A percentile compares a stretch with the other conserved stretches of the same genome.
These are phyloP conservation scores for Tupaia chinensis DNA, from an alignment of 2,113 vertebrate species.

Conservation along the genomic window DNA sequence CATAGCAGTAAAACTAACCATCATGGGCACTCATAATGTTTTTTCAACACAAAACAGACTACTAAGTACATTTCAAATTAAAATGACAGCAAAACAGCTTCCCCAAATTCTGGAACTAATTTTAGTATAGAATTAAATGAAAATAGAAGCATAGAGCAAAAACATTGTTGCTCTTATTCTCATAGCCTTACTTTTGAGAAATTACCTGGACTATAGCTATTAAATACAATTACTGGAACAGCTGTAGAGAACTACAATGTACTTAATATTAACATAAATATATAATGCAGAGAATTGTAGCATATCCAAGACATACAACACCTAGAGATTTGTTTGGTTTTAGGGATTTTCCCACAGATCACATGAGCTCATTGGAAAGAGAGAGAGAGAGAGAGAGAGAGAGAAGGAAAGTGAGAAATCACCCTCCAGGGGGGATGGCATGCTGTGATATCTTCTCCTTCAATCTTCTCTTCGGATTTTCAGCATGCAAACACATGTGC, in stretches of 20 bases:
- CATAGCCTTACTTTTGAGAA: not conserved
- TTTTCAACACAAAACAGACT: not conserved
- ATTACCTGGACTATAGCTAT: constrained; percentile 2
- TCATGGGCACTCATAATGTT: not conserved
- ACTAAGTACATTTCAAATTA: not conserved
- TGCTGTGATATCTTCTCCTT: too few species aligned
- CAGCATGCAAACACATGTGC: too few species aligned
- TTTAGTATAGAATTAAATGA: constrained; percentile 38
- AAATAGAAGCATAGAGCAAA: not conserved
- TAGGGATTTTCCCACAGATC: too few species aligned
- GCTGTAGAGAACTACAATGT: not conserved
- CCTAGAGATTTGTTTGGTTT: not conserved
- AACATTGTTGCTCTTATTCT: not conserved
- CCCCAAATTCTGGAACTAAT: not conserved
- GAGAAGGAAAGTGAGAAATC: too few species aligned
- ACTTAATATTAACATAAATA: constrained; percentile 34
- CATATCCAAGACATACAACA: not conserved
- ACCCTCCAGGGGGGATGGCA: too few species aligned
- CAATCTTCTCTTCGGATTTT: too few species aligned
- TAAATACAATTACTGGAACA: constrained; percentile 13
- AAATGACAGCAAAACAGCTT: not conserved
- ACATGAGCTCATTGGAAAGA: too few species aligned
- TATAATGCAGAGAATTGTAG: constrained; percentile 5
- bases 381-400: too few species aligned
- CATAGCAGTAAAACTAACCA: not conserved